Percentiles rank a stretch among this genome's conserved stretches.
These are phyloP conservation scores for Drosophila atroscutellata DNA, from an alignment of 2,888 invertebrate genomes.

Conservation along the genomic window DNA sequence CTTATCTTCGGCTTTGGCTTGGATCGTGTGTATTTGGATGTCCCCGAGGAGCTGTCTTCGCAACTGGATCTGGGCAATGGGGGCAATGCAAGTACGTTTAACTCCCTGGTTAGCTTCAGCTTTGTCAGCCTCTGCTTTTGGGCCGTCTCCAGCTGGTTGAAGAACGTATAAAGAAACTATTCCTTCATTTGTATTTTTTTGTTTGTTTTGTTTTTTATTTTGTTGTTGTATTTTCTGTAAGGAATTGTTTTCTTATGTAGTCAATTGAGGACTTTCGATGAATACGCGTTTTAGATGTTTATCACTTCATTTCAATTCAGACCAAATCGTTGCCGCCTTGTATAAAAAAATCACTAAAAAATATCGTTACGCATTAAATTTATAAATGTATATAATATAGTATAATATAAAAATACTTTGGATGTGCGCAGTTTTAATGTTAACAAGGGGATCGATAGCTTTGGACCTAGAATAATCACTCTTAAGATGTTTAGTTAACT, in stretches of 20 bases:
- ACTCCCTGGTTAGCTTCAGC: conserved; percentile 67
- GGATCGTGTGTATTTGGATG: conserved; percentile 91
- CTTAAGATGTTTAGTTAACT: conserved; percentile 36
- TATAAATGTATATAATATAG: conserved; percentile 37
- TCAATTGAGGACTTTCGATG: conserved; percentile 17
- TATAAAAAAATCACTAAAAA: conserved; percentile 37
- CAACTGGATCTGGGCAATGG: conserved; percentile 83
- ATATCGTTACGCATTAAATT: conserved; percentile 44
- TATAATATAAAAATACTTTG: conserved; percentile 72
- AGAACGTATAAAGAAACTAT: conserved; percentile 31
- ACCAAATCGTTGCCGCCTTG: conserved; percentile 10
- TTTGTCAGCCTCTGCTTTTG: conserved; percentile 75
- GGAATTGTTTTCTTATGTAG: conserved; percentile 21
- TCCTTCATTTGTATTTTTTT: background rate
- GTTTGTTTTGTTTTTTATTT: conserved; percentile 20
- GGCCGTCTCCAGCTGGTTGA: conserved; percentile 69
- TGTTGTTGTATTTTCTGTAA: conserved; percentile 33
- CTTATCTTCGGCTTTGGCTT: conserved; percentile 89
- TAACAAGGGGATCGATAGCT: conserved; percentile 28
- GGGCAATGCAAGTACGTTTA: conserved; percentile 43
- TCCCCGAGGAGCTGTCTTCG: conserved; percentile 88
- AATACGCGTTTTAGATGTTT: conserved; percentile 38
- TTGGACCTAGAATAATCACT: conserved; percentile 49
- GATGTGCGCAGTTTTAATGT: conserved; percentile 67
- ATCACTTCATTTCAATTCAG: conserved; percentile 64